phyloP scores from a whole-genome alignment of 2,113 vertebrate genomes.

The Colistium nudipinnis region DNA sequence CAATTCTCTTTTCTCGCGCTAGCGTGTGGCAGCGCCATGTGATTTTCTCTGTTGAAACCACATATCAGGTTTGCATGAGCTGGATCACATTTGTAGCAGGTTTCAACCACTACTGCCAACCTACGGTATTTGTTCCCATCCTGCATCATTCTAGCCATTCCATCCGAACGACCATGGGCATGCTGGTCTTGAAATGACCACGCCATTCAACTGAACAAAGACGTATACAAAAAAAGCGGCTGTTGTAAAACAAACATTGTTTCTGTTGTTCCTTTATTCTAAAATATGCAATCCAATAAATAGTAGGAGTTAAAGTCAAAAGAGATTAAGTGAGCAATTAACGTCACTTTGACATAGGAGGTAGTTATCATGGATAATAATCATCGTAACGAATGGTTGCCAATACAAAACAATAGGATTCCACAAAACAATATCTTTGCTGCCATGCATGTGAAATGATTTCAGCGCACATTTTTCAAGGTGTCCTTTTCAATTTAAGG shows the following conservation, averaged over 20 bases:
- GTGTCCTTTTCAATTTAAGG: not conserved
- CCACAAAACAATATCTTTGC: not conserved
- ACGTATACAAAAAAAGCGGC: too few relatives aligned
- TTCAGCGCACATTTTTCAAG: not conserved
- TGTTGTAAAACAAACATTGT: not conserved
- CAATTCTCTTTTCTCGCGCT: too few relatives aligned
- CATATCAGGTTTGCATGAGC: not conserved
- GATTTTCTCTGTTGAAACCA: conserved; percentile 2
- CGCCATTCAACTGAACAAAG: too few relatives aligned
- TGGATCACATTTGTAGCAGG: rapidly evolving
- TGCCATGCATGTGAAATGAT: not conserved
- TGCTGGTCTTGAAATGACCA: too few relatives aligned
- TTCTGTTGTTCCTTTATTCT: not conserved
- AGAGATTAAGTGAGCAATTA: conserved; percentile 4
- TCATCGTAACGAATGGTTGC: conserved; percentile 3
- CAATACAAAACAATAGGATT: not conserved
- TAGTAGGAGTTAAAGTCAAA: not conserved
- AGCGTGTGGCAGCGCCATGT: too few relatives aligned
- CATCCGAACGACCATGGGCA: too few relatives aligned
- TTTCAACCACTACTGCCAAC: not conserved
- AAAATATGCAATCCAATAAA: not conserved
- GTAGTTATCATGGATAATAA: conserved; percentile 21
- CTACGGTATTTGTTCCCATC: too few relatives aligned
- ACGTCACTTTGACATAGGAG: conserved; percentile 21
- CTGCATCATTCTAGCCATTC: too few relatives aligned